A percentile compares a stretch with the other conserved stretches of the same genome.
These are phyloP conservation scores for Pissodes strobi DNA, from an alignment of 1,140 invertebrate species.

Conservation along the genomic window DNA sequence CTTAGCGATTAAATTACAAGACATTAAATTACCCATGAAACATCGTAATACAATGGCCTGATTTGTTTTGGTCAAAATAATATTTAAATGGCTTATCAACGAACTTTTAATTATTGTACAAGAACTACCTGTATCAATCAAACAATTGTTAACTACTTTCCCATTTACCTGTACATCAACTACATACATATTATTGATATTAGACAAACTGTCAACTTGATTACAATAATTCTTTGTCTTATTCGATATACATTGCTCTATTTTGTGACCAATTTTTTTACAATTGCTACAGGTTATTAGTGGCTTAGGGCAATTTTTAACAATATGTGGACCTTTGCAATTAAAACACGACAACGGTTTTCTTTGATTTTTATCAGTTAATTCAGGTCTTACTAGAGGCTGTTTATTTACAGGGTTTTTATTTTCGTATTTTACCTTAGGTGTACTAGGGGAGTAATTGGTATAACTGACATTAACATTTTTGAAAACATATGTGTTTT, in stretches of 20 bases:
- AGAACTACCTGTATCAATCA: too few relatives aligned
- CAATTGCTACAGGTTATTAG: too few relatives aligned
- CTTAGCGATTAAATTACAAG: background rate
- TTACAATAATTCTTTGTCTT: background rate
- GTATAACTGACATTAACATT: too few relatives aligned
- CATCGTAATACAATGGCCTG: background rate
- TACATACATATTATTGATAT: background rate
- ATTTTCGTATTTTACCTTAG: too few relatives aligned
- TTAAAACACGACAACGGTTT: background rate
- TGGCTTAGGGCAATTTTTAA: too few relatives aligned
- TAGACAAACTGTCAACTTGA: background rate
- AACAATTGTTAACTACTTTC: too few relatives aligned
- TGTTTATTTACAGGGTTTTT: too few relatives aligned
- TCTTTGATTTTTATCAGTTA: too few relatives aligned
- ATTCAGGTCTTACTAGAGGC: background rate
- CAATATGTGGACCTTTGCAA: background rate
- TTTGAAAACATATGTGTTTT: too few relatives aligned
- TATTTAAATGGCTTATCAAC: background rate
- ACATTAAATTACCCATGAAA: too few relatives aligned
- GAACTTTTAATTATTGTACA: background rate
- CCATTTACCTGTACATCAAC: background rate
- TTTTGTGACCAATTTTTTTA: too few relatives aligned
- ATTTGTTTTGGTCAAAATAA: background rate
- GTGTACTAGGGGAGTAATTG: background rate
- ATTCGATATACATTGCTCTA: background rate